Conservation (phyloP, 2,888 invertebrate genomes). For the Lasioglossum villosulum region DNA sequence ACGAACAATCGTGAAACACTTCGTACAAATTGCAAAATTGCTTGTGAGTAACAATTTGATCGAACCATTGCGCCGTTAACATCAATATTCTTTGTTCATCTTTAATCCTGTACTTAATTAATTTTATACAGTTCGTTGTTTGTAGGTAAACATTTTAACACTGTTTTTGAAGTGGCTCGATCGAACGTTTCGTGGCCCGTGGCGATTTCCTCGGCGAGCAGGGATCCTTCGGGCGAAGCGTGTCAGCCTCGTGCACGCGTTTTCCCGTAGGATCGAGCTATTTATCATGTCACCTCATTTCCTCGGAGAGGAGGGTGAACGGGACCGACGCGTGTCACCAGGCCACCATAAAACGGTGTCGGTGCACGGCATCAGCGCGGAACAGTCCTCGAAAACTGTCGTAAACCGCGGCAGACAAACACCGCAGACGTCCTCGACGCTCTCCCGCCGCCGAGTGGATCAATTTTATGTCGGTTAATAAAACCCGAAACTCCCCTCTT, state of each 20-base stretch:
- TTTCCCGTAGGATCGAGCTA: slow-evolving; percentile 13
- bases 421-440: slow-evolving; percentile 23
- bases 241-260: neutral
- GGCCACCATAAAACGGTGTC: slow-evolving; percentile 30
- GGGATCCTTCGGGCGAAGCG: neutral
- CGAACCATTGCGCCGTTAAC: too few relatives aligned
- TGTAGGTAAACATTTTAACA: too few relatives aligned
- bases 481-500: slow-evolving; percentile 7
- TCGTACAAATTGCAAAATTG: too few relatives aligned
- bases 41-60: too few relatives aligned
- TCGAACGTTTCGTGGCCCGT: neutral
- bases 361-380: slow-evolving; percentile 2
- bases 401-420: slow-evolving; percentile 46
- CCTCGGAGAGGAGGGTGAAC: neutral
- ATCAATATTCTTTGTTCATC: too few relatives aligned
- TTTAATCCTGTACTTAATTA: too few relatives aligned
- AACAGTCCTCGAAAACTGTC: slow-evolving; percentile 27
- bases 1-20: too few relatives aligned
- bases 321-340: slow-evolving; percentile 3
- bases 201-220: neutral
- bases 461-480: slow-evolving; percentile 41
- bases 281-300: slow-evolving; percentile 25
- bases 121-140: too few relatives aligned
- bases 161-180: neutral
- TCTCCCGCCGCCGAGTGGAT: slow-evolving; percentile 17